Conservation (phyloP, 2,797 vertebrate genomes). For the Falco peregrinus region DNA sequence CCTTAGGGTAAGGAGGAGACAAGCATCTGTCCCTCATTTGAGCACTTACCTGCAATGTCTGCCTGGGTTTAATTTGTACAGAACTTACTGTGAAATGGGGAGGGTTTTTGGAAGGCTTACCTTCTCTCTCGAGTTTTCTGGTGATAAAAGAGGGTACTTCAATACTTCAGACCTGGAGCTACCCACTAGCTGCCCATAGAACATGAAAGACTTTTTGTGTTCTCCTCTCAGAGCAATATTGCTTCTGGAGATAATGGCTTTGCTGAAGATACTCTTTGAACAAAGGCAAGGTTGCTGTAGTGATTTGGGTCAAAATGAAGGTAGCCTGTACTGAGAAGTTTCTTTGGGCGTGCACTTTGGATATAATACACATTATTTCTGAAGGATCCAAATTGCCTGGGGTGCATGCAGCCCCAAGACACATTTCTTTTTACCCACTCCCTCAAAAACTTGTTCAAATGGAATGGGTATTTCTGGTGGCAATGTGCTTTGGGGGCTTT, state of each 20-base stretch:
- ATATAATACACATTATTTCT: not conserved
- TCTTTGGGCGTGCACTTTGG: rapidly evolving
- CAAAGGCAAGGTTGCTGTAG: not conserved
- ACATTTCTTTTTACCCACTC: not conserved
- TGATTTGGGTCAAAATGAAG: not conserved
- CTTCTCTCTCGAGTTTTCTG: not conserved
- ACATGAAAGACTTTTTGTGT: not conserved
- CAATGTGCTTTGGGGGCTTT: not conserved
- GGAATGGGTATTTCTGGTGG: not conserved
- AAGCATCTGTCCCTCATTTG: not conserved
- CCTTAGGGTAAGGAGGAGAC: not conserved
- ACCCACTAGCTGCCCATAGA: not conserved
- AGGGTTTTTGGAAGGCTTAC: not conserved
- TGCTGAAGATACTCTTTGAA: not conserved
- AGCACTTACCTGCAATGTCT: not conserved
- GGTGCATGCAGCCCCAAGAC: not conserved
- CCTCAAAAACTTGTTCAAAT: not conserved
- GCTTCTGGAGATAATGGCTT: not conserved
- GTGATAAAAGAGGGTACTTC: not conserved
- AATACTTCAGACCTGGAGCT: not conserved
- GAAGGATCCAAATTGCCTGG: not conserved
- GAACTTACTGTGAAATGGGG: not conserved
- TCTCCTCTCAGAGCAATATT: not conserved
- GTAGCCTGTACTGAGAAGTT: not conserved
- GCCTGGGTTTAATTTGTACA: not conserved